Percentiles rank a stretch among this genome's conserved stretches.
Evolutionary conservation across 2,797 vertebrate species (phyloP).

Genomic region (Clarias platycephalus): DNA sequence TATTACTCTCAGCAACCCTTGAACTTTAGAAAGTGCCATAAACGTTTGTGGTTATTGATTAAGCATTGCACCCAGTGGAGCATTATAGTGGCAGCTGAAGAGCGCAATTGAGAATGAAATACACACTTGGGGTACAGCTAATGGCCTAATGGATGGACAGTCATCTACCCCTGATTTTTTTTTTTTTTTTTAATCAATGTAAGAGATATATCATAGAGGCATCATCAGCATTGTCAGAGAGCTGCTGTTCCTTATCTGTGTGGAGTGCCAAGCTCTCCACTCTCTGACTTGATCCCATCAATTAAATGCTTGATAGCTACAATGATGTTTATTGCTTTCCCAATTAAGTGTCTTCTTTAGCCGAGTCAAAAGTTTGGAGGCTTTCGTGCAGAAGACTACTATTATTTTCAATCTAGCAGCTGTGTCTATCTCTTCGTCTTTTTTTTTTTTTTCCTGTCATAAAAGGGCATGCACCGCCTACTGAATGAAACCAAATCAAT

Average conservation of each 20-base stretch:
- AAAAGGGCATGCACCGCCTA: constrained; percentile 57
- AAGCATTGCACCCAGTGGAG: background rate
- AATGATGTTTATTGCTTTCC: background rate
- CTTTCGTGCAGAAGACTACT: background rate
- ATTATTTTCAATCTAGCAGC: constrained; percentile 13
- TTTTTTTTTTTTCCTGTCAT: constrained; percentile 55
- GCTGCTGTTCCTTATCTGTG: constrained; percentile 50
- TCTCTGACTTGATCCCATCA: background rate
- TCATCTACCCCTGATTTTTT: constrained; percentile 53
- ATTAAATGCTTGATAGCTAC: background rate
- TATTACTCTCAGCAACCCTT: constrained; percentile 30
- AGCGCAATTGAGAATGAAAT: background rate
- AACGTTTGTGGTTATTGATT: constrained; percentile 37
- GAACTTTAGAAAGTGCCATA: constrained; percentile 38
- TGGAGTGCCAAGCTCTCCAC: background rate
- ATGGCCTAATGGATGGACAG: constrained; percentile 7
- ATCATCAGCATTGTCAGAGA: constrained; percentile 54
- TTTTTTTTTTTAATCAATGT: constrained; percentile 49
- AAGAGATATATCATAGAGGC: constrained; percentile 44
- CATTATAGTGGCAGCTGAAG: background rate
- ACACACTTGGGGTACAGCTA: background rate
- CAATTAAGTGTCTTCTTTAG: constrained; percentile 9
- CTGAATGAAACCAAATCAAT: constrained; percentile 66
- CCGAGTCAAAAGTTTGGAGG: background rate
- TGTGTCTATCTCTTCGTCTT: constrained; percentile 49